Evolutionary conservation across 2,888 invertebrate genomes (phyloP).

Genomic region (Coelinius sp.): DNA sequence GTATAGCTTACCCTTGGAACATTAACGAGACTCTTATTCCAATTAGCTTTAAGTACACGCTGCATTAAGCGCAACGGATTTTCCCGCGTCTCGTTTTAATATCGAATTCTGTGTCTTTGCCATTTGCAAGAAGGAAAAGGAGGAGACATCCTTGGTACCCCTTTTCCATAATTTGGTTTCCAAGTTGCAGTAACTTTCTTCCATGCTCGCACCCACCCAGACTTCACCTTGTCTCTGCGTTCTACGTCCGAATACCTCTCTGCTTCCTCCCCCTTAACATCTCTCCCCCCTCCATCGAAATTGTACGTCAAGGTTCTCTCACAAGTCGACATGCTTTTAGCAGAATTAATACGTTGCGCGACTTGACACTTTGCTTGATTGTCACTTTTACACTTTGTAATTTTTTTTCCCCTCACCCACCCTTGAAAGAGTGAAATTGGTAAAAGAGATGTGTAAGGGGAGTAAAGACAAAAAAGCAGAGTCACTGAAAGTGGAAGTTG

Average conservation of each 20-base stretch:
- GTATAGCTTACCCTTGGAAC: conserved; percentile 47
- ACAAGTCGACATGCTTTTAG: conserved; percentile 58
- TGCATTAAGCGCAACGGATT: conserved; percentile 57
- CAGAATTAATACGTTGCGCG: conserved; percentile 59
- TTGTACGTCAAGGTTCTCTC: background rate
- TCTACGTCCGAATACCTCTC: background rate
- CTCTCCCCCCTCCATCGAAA: conserved; percentile 21
- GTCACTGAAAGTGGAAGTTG: conserved; percentile 30
- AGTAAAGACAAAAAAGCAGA: background rate
- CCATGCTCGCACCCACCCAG: background rate
- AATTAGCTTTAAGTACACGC: conserved; percentile 60
- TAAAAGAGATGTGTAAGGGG: background rate
- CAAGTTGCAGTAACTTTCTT: conserved; percentile 27
- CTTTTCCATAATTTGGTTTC: conserved; percentile 39
- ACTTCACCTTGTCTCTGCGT: background rate
- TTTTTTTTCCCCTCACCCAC: background rate
- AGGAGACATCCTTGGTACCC: background rate
- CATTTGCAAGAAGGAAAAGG: conserved; percentile 22
- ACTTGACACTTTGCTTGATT: conserved; percentile 32
- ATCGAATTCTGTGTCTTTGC: conserved; percentile 55
- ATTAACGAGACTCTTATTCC: conserved; percentile 62
- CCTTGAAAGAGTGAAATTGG: conserved; percentile 17
- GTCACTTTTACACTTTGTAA: conserved; percentile 16
- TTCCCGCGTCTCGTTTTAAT: conserved; percentile 50
- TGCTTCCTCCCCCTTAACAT: background rate